phyloP scores from a whole-genome alignment of 2,113 vertebrate species.

The Nibea coibor region DNA sequence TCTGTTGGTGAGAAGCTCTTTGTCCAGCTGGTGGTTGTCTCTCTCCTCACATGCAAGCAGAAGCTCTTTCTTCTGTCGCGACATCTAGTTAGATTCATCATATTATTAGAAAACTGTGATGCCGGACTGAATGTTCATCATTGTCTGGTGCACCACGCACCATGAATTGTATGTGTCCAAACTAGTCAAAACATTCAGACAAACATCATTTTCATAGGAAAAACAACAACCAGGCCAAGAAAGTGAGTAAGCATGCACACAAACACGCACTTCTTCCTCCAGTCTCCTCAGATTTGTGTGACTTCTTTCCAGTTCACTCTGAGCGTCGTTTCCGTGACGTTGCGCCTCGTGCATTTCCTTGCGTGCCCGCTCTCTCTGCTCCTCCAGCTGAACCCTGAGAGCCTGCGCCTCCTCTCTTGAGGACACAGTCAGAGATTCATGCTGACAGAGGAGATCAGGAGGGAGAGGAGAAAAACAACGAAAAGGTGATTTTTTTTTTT shows the following conservation, averaged over 20 bases:
- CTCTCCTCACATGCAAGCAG: constrained; percentile 86
- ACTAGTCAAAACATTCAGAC: constrained; percentile 18
- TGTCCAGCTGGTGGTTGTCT: constrained; percentile 88
- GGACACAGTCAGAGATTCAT: constrained; percentile 84
- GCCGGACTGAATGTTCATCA: constrained; percentile 20
- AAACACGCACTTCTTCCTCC: constrained; percentile 90
- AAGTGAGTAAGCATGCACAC: background rate
- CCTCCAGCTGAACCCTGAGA: constrained; percentile 89
- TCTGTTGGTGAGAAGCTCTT: constrained; percentile 90
- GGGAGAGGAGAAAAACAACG: background rate
- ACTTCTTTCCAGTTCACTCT: constrained; percentile 86
- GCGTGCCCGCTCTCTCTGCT: constrained; percentile 89
- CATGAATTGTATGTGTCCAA: constrained; percentile 15
- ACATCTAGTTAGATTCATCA: constrained; percentile 75
- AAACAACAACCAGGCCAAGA: constrained; percentile 17
- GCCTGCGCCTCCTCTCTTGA: constrained; percentile 82
- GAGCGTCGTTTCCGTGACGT: constrained; percentile 87
- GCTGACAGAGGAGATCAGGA: constrained; percentile 70
- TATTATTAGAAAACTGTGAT: constrained; percentile 31
- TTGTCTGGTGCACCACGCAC: background rate
- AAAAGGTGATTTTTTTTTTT: background rate
- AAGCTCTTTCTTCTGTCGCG: constrained; percentile 88
- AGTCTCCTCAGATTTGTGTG: constrained; percentile 81
- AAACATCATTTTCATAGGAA: constrained; percentile 30
- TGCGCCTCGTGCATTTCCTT: constrained; percentile 90